These are phyloP conservation scores for Littorina saxatilis DNA, from an alignment of 1,140 invertebrate species.

Conservation along the genomic window DNA sequence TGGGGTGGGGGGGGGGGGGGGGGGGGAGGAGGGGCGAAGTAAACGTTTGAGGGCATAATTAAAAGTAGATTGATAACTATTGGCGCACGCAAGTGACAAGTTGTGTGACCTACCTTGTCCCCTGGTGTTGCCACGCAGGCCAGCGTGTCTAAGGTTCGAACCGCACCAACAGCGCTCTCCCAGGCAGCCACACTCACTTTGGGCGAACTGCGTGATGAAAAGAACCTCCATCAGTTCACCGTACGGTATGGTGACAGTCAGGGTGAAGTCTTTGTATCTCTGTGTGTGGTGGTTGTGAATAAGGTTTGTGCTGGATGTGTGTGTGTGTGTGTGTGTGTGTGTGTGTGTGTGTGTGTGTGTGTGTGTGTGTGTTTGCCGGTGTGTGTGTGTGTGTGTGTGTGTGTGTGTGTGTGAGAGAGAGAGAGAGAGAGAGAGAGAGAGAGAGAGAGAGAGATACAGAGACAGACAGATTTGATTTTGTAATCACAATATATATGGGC, in stretches of 20 bases:
- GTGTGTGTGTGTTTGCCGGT: conserved; percentile 19
- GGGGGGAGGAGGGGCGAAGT: not conserved
- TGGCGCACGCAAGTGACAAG: not conserved
- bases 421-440: conserved; percentile 32
- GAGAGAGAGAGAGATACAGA: conserved; percentile 1
- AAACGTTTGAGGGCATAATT: no score
- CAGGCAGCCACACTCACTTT: not conserved
- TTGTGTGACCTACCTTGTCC: not conserved
- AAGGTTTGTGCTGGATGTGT: not conserved
- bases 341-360: conserved; percentile 30
- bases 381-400: conserved; percentile 28
- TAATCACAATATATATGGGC: no score
- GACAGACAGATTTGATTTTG: not conserved
- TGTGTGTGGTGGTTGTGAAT: no score
- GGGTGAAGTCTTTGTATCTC: not conserved
- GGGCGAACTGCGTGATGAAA: not conserved
- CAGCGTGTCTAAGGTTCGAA: conserved; percentile 48
- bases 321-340: conserved; percentile 25
- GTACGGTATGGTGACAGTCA: no score
- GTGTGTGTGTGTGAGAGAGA: conserved; percentile 18
- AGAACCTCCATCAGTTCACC: no score
- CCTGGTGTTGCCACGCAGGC: conserved; percentile 42
- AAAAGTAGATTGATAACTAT: no score
- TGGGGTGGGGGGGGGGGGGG: not conserved
- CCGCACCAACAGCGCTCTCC: not conserved